Conservation (phyloP, 2,113 vertebrate genomes). For the Peromyscus leucopus region DNA sequence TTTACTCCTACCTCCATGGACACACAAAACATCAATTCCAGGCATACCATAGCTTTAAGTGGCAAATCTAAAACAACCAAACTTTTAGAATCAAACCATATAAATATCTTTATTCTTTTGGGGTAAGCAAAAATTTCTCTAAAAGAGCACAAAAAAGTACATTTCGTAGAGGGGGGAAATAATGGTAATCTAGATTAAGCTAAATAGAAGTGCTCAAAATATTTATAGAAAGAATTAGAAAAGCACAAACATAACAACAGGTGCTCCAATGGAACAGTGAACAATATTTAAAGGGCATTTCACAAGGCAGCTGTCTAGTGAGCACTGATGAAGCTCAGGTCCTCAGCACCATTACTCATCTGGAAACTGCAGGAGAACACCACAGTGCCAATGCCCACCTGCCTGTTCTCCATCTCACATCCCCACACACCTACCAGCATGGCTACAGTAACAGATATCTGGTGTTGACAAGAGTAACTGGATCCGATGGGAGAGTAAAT, state of each 20-base stretch:
- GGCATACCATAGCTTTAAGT: too few relatives aligned
- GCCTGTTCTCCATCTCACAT: not conserved
- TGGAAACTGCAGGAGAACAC: too few relatives aligned
- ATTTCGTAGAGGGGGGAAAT: not conserved
- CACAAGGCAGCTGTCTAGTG: not conserved
- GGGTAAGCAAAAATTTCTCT: not conserved
- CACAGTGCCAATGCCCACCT: fast-evolving
- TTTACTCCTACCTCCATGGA: not conserved
- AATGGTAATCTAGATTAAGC: not conserved
- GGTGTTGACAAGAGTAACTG: too few relatives aligned
- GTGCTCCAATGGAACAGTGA: fast-evolving
- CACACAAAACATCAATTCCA: not conserved
- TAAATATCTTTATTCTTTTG: too few relatives aligned
- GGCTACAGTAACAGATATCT: too few relatives aligned
- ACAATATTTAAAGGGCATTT: not conserved
- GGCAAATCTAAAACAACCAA: not conserved
- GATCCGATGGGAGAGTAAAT: not conserved
- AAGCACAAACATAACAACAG: not conserved
- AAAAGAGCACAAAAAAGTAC: not conserved
- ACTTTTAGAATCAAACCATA: not conserved
- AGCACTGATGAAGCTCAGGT: too few relatives aligned
- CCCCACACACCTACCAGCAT: not conserved
- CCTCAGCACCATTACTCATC: not conserved
- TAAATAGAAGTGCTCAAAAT: too few relatives aligned
- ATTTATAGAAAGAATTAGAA: not conserved